These are phyloP conservation scores for Istiophorus platypterus DNA, from an alignment of 2,113 vertebrate genomes.

Conservation along the genomic window DNA sequence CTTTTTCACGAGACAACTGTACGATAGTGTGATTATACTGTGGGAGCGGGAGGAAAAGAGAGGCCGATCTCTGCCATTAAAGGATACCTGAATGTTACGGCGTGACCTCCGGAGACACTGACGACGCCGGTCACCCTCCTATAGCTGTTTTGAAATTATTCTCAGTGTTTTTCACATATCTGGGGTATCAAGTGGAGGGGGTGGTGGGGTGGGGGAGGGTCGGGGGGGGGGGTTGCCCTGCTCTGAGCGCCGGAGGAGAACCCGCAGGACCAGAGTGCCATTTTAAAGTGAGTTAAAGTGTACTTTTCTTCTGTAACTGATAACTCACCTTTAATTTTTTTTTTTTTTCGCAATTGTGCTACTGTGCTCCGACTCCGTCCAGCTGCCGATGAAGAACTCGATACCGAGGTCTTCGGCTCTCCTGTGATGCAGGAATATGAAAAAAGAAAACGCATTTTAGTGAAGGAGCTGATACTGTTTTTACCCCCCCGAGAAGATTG, in stretches of 20 bases:
- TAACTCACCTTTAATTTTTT: constrained; percentile 19
- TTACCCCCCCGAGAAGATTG: constrained; percentile 16
- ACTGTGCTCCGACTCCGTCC: constrained; percentile 27
- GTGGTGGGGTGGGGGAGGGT: too few species aligned
- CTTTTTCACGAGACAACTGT: constrained; percentile 57
- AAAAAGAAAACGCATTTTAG: constrained; percentile 57
- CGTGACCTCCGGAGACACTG: constrained; percentile 60
- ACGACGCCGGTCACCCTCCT: constrained; percentile 48
- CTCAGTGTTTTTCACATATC: constrained; percentile 64
- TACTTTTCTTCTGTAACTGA: constrained; percentile 64
- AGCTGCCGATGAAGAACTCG: constrained; percentile 29
- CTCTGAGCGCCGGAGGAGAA: constrained; percentile 32
- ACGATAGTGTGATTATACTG: constrained; percentile 69
- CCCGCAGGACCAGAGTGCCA: constrained; percentile 73
- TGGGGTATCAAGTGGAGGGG: constrained; percentile 12
- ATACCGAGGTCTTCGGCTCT: constrained; percentile 36
- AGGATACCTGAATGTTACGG: constrained; percentile 69
- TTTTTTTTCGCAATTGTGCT: constrained; percentile 16
- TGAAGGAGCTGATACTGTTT: constrained; percentile 24
- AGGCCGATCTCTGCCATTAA: constrained; percentile 58
- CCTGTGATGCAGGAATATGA: constrained; percentile 10
- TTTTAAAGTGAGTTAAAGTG: constrained; percentile 68
- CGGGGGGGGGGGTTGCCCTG: too few species aligned
- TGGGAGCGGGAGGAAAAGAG: constrained; percentile 15
- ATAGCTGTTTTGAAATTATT: constrained; percentile 51